Evolutionary conservation across 2,888 invertebrate species (phyloP), one percentile per base, ranked within the genome.

Genomic region (Lissonota sp.): DNA sequence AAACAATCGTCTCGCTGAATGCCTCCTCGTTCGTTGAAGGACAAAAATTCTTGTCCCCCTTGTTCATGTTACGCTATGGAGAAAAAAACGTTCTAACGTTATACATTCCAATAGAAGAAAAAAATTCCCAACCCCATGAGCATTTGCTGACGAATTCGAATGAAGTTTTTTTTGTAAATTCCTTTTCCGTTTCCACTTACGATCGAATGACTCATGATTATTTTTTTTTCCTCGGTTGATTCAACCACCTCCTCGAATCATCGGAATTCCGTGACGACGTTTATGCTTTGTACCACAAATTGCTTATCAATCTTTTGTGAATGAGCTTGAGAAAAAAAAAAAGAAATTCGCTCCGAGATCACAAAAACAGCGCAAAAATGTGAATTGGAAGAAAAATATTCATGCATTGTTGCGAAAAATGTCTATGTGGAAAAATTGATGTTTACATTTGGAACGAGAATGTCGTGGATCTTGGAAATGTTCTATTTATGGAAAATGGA

Each of bases 381-480:
- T 12, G 5, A 46, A 46, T 40, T 60, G 39, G 51, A 40, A 42
- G 14, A 37, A 60, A 26, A 46, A 37, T 69, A 76, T 76, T n/a
- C n/a, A 72, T 72, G 69, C 67, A 72, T 67, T 69, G 76, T 80
- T 76, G 76, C 67, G 64, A 79, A 75, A 64, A 70, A 42, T 76
- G 66, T 73, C 63, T 73, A 58, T 73, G 77, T 81, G 51, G 72
- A 16, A 64, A 71, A 69, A 70, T 81, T 46, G 64, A 63, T 81
- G 77, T 77, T 81, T 53, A 53, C 77, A 64, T 73, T 10, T 14
- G 55, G 4, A 64, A 64, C 51, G 62, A 37, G 40, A 55, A 66
- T 26, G 26, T 26, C 26, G 26, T 2, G 42, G 37, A 58, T 40
- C 40, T 60, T 26, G 16, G 10, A 44, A 67, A 57, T 57, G 8